Conservation (phyloP, 2,113 vertebrate genomes). For the Heloderma charlesbogerti region DNA sequence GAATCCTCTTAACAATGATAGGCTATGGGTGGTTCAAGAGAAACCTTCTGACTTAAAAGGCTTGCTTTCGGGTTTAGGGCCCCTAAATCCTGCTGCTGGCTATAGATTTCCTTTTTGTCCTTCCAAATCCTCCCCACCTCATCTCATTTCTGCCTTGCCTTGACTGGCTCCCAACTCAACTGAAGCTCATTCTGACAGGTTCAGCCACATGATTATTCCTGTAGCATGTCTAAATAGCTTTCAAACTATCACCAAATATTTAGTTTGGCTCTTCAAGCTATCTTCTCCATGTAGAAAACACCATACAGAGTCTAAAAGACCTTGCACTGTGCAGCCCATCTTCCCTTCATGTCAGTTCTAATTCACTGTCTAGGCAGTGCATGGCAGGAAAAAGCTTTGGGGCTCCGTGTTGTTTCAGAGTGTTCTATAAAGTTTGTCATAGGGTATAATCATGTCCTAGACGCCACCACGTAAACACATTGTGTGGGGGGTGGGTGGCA, state of each 20-base stretch:
- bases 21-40: neutral
- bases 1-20: neutral
- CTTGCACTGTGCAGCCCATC: neutral
- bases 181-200: neutral
- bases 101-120: neutral
- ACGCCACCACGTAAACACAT: slow-evolving; percentile 35
- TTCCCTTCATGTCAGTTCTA: slow-evolving; percentile 3
- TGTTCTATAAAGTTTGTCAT: slow-evolving; percentile 55
- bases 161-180: neutral
- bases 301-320: slow-evolving; percentile 19
- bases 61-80: neutral
- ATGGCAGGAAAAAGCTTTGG: slow-evolving; percentile 17
- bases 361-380: slow-evolving; percentile 48
- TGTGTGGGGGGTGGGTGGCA: neutral
- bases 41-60: neutral
- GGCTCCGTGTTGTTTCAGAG: slow-evolving; percentile 5
- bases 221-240: slow-evolving; percentile 24
- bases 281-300: slow-evolving; percentile 45
- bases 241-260: slow-evolving; percentile 24
- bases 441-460: slow-evolving; percentile 27
- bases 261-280: slow-evolving; percentile 17
- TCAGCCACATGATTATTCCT: slow-evolving; percentile 39
- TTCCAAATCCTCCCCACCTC: too few species aligned
- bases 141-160: neutral
- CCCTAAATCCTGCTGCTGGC: neutral